phyloP scores from a whole-genome alignment of 2,113 vertebrate genomes.

The Gopherus flavomarginatus region DNA sequence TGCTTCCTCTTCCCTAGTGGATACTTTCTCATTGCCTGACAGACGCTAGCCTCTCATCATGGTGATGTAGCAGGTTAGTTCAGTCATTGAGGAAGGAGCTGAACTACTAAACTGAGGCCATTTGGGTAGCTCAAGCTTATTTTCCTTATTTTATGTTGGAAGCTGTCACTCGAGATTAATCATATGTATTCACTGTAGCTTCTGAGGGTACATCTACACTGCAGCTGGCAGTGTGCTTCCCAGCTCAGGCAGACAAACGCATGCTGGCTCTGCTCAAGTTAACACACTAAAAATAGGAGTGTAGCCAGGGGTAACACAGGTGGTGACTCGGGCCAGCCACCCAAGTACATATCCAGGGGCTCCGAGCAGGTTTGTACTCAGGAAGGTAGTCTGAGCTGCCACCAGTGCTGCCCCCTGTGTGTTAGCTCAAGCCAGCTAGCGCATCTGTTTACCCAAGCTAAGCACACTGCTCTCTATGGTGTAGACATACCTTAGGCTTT shows the following conservation, averaged over 20 bases:
- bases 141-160: constrained; percentile 12
- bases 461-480: background rate
- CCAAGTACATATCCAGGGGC: background rate
- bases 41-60: background rate
- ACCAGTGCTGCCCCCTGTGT: background rate
- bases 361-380: background rate
- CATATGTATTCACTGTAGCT: background rate
- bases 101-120: background rate
- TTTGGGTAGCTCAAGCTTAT: background rate
- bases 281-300: background rate
- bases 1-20: background rate
- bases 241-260: background rate
- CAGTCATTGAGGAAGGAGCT: background rate
- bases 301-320: background rate
- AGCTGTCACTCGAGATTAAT: constrained; percentile 1
- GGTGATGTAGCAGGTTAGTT: background rate
- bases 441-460: background rate
- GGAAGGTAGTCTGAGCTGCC: background rate
- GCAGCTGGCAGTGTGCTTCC: background rate
- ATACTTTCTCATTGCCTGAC: background rate
- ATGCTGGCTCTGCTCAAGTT: background rate
- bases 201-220: background rate
- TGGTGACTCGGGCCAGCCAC: background rate
- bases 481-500: background rate
- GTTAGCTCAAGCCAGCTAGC: background rate